phyloP scores from a whole-genome alignment of 2,113 vertebrate genomes.

The Apteryx owenii region DNA sequence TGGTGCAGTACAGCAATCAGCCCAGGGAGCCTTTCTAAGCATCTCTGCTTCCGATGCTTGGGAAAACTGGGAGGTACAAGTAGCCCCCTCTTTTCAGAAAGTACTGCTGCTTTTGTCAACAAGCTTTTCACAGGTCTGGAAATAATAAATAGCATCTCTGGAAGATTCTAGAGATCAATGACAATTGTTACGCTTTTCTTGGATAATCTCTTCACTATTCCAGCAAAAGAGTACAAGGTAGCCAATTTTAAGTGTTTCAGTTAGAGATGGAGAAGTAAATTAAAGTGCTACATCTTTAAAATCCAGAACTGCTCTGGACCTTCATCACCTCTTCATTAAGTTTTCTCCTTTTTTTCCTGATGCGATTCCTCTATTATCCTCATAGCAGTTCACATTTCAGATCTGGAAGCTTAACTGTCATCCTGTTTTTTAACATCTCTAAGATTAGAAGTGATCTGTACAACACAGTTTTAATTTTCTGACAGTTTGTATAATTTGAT shows the following conservation, averaged over 20 bases:
- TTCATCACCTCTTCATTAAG: not conserved
- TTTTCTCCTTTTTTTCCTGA: not conserved
- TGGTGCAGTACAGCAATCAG: not conserved
- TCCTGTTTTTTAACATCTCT: not conserved
- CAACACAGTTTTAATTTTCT: not conserved
- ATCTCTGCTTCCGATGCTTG: not conserved
- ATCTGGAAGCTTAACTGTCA: not conserved
- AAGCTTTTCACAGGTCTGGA: not conserved
- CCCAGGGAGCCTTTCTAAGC: not conserved
- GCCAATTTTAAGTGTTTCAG: not conserved
- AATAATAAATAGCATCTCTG: not conserved
- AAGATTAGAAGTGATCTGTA: not conserved
- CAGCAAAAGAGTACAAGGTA: not conserved
- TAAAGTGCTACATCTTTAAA: not conserved
- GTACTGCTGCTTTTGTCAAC: not conserved
- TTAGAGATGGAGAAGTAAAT: not conserved
- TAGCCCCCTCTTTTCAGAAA: not conserved
- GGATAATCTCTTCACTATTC: not conserved
- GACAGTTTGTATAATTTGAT: not conserved
- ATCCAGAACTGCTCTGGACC: not conserved
- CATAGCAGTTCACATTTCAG: not conserved
- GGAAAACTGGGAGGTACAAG: not conserved
- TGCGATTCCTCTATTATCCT: not conserved
- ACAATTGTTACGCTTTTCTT: not conserved
- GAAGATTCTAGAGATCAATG: not conserved